phyloP scores from a whole-genome alignment of 2,888 invertebrate species.

The Imbricaverruca yamaguchii region DNA sequence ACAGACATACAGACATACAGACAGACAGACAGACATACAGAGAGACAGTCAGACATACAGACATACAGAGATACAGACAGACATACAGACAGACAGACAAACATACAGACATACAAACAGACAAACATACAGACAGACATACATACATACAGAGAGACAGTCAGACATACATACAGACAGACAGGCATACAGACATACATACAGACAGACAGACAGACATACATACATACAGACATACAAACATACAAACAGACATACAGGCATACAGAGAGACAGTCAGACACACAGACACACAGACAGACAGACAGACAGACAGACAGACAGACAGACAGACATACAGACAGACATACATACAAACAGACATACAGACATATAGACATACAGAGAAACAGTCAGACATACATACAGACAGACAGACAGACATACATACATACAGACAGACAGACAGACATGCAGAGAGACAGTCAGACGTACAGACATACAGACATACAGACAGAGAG shows the following conservation, averaged over 20 bases:
- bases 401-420: slow-evolving; percentile 23
- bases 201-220: neutral
- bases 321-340: neutral
- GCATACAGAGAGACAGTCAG: neutral
- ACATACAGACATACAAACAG: neutral
- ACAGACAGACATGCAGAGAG: neutral
- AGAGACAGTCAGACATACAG: neutral
- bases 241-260: neutral
- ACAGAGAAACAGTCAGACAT: neutral
- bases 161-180: neutral
- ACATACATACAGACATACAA: neutral
- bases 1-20: neutral
- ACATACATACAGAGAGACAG: too few species aligned
- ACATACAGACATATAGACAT: neutral
- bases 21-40: neutral
- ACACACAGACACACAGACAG: neutral
- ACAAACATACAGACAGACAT: neutral
- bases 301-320: neutral
- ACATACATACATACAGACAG: neutral
- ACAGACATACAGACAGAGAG: too few species aligned
- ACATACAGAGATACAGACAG: neutral
- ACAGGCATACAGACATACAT: neutral
- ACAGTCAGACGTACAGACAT: neutral
- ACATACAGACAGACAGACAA: slow-evolving; percentile 3
- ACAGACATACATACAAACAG: neutral